Evolutionary conservation across 2,113 vertebrate genomes (phyloP), one percentile per base, ranked within the genome.

Genomic region (Tragelaphus strepsiceros): DNA sequence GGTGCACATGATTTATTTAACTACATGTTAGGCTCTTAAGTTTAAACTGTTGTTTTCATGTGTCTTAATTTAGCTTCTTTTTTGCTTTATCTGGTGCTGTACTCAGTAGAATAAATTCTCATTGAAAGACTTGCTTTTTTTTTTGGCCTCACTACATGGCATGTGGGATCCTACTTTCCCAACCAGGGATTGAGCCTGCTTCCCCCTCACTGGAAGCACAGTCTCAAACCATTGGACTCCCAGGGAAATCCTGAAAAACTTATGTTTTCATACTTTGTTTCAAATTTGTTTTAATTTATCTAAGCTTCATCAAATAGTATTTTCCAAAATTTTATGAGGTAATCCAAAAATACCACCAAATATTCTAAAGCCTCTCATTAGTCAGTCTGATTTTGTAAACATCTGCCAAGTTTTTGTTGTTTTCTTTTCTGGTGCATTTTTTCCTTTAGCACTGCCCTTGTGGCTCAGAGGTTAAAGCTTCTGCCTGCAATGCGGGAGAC

Each of bases 211-310:
- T 77, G 39, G 71, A 77, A 39, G 71, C 21, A 43, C 12, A 43
- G 39, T 26, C 22, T 43, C 71, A 77, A 77, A 77, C 71, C 71
- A 43, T 15, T 77, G 71, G 39, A 43, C 1, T 77, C 35, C 22
- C 12, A 77, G 39, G 22, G 22, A 77, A 77, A 77, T 14, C 39
- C 39, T 77, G 71, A 77, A 77, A 58, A n/a, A 26, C 7, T 83
- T 8, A 86, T 4, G 71, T 64, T 96, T 91, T 59, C n/a, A 32
- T 88, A 88, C 21, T 43, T 94, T 62, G 15, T 82, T 93, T 96
- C 35, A n/a, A 43, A 96, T 74, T 49, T 82, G 39, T 94, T 94
- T 96, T 93, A 93, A 96, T 78, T 89, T 90, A 74, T 82, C 11
- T 83, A 91, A 51, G 87, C 35, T 94, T 94, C 32, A 71, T 59